Conservation (phyloP, 1,140 invertebrate genomes). For the Cataglyphis hispanica region DNA sequence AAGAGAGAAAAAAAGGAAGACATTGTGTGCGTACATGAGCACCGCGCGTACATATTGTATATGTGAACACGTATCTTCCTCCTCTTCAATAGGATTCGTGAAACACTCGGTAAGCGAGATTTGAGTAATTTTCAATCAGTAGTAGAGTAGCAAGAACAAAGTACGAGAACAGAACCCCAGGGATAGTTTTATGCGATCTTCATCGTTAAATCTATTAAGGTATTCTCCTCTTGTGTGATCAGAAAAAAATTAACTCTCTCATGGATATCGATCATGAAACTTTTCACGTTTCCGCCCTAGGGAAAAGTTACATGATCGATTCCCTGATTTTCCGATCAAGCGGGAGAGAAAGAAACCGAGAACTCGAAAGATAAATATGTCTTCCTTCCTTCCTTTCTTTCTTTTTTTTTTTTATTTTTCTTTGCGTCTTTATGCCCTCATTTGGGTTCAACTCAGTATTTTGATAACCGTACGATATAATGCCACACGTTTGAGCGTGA, state of each 20-base stretch:
- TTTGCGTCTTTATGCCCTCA: background rate
- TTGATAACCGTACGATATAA: background rate
- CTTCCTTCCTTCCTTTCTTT: too few relatives aligned
- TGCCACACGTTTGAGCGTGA: constrained; percentile 12
- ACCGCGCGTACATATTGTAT: too few relatives aligned
- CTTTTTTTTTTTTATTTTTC: background rate
- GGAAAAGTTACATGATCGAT: too few relatives aligned
- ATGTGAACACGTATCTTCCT: background rate
- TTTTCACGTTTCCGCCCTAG: too few relatives aligned
- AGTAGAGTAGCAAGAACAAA: constrained; percentile 37
- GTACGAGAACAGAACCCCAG: background rate
- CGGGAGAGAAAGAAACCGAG: too few relatives aligned
- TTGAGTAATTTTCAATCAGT: constrained; percentile 49
- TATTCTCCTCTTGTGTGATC: background rate
- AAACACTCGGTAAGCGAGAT: constrained; percentile 30
- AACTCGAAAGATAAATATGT: constrained; percentile 39
- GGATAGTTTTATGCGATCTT: background rate
- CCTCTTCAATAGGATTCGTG: constrained; percentile 32
- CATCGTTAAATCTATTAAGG: constrained; percentile 40
- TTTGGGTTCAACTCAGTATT: constrained; percentile 15
- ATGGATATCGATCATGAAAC: too few relatives aligned
- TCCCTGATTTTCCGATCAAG: background rate
- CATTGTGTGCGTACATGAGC: too few relatives aligned
- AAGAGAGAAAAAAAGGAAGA: background rate
- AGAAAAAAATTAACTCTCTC: background rate